Base-by-base conservation (phyloP, 1,140 invertebrate genomes). In the Euura lappo region DNA sequence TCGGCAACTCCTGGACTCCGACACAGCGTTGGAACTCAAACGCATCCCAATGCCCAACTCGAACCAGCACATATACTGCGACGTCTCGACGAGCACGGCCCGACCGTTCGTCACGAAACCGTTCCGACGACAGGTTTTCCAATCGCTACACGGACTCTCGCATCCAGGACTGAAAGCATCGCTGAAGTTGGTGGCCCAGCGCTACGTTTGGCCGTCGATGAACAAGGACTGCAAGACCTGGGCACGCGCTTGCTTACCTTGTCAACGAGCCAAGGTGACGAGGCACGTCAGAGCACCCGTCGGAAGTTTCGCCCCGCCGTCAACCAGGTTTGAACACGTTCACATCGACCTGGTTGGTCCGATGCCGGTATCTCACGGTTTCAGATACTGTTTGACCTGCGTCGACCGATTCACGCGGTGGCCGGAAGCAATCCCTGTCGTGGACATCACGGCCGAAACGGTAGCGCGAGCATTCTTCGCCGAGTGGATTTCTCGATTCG, bases 191-290 rank as follows among this genome's bases (percentile, higher is more conserved):
- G 67, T 81, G 1, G 45, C 72, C 44, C 28, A 76, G 13, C 72
- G 77, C 4, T 84, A 77, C 72, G 74, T 80, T 3, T 83, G 79
- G 81, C 78, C 78, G 11, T 6, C 72, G 2, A 79, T 86, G 42
- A 79, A 78, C 6, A 79, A 79, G 68, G 80, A 88, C 71, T 79
- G 79, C 68, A 72, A 73, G 45, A 66, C 75, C 8, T 86, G 80
- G 80, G 73, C 79, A 6, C 70, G 74, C 28, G 44, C 45, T 4
- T 83, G 83, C 70, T 69, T 78, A 43, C 43, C 70, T 5, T 86
- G 84, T 69, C 85, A 86, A 65, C 60, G 71, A 44, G 44, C 72
- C 6, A 85, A 86, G 72, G 70, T 80, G 0, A 68, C 69, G 2
- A 74, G 79, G 28, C 80, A 86, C 73, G 74, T 72, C 4, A 6